Evolutionary conservation across 2,888 invertebrate species (phyloP).

Genomic region (Alsophila aescularia): DNA sequence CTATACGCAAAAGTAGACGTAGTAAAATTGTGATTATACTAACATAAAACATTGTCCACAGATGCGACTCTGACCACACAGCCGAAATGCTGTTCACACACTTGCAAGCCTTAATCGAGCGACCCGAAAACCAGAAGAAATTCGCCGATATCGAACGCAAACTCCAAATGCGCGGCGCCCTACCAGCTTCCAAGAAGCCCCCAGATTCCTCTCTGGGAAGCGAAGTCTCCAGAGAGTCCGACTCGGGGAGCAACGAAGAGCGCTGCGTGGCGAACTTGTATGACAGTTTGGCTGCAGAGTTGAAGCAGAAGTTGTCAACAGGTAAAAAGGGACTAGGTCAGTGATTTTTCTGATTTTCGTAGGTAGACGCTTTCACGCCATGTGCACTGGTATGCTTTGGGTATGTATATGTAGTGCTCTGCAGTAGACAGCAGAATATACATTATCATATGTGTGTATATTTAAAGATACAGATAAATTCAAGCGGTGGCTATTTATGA

Average conservation of each 20-base stretch:
- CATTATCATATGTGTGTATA: neutral
- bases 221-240: conserved; percentile 88
- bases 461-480: too few species aligned
- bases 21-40: neutral
- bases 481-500: too few species aligned
- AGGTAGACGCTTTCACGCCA: conserved; percentile 48
- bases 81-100: conserved; percentile 94
- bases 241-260: conserved; percentile 89
- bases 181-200: conserved; percentile 85
- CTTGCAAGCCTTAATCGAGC: conserved; percentile 90
- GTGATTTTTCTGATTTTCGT: conserved; percentile 59
- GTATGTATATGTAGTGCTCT: conserved; percentile 43
- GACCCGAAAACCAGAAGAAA: conserved; percentile 94
- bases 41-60: conserved; percentile 43
- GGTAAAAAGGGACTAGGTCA: conserved; percentile 82
- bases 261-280: conserved; percentile 90
- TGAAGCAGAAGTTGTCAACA: conserved; percentile 87
- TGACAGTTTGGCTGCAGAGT: conserved; percentile 95
- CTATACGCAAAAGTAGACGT: too few species aligned
- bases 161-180: conserved; percentile 81
- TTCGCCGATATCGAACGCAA: conserved; percentile 91
- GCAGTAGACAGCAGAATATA: conserved; percentile 34
- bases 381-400: conserved; percentile 39
- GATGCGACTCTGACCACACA: conserved; percentile 96
- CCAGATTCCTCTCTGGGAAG: conserved; percentile 91